Base-by-base conservation (phyloP, 2,797 vertebrate species). In the Phataginus tetradactyla region DNA sequence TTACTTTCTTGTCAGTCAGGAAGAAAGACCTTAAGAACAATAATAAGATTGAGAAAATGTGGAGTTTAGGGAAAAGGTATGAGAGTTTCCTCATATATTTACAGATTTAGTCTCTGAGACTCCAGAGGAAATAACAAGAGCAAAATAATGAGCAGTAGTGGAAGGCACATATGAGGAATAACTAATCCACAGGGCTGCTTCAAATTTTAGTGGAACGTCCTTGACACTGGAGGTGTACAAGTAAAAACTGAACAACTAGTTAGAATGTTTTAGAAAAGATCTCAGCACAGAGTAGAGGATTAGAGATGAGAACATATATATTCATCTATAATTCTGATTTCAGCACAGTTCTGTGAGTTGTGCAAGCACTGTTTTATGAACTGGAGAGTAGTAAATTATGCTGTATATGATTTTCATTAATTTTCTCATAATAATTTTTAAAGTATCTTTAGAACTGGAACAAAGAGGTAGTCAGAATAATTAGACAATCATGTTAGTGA, bases 351-450 rank as follows among this genome's bases (percentile, higher is more conserved):
- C 29, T 34, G 27, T 23, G 55, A 91, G 18, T 81, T 90, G 29
- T 27, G 17, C 25, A 86, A 91, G 7, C 11, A 87, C 0, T 34
- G 15, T 13, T 86, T 90, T 90, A 53, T 72, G 64, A 87, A 61
- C 11, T 69, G 23, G 9, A 90, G 37, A 79, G 37, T 63, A 88
- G 83, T 1, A 64, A 79, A 72, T 37, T 63, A 79, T n/a, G 34
- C 4, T 49, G 9, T 17, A 45, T 39, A 64, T 68, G 7, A 21
- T 57, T 95, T 97, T 83, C 23, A 86, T 21, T 66, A 77, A 77
- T 7, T 83, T 96, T 93, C 84, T 45, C 64, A 75, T 61, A 59
- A 63, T 61, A 59, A 83, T 78, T 87, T 81, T 94, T 51, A 84
- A 59, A 92, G 57, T 53, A 86, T 11, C 17, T 93, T 87, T 64